A percentile compares a stretch with the other conserved stretches of the same genome.
Conservation (phyloP, 2,888 invertebrate species). For the Cremastobaeus sp. region DNA sequence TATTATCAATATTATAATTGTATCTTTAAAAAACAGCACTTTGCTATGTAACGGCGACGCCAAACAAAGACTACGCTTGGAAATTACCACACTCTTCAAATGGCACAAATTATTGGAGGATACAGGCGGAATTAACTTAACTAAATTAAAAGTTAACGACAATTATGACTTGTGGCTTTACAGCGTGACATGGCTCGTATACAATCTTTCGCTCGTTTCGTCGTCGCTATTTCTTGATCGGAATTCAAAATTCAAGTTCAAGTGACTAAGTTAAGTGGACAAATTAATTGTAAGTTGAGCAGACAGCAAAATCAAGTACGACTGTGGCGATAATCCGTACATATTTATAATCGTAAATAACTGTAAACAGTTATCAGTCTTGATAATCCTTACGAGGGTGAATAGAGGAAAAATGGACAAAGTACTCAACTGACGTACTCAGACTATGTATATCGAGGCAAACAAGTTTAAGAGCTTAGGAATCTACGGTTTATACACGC, state of each 20-base stretch:
- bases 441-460: conserved; percentile 47
- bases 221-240: not conserved
- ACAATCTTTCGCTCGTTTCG: not conserved
- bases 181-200: conserved; percentile 37
- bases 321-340: conserved; percentile 18
- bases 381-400: conserved; percentile 27
- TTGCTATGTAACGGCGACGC: conserved; percentile 76
- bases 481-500: conserved; percentile 33
- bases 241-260: conserved; percentile 4
- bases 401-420: conserved; percentile 16
- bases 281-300: conserved; percentile 16
- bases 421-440: conserved; percentile 29
- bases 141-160: conserved; percentile 50
- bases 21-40: conserved; percentile 78
- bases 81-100: conserved; percentile 76
- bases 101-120: conserved; percentile 72
- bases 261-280: no score
- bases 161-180: conserved; percentile 49
- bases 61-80: conserved; percentile 75
- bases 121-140: conserved; percentile 49
- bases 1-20: conserved; percentile 69
- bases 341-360: conserved; percentile 35
- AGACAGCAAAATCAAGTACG: conserved; percentile 7
- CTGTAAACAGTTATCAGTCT: conserved; percentile 48
- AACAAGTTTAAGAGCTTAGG: conserved; percentile 44